Percentiles rank a stretch among this genome's conserved stretches.
These are phyloP conservation scores for Mormoops blainvillei DNA, from an alignment of 2,113 vertebrate species.

Conservation along the genomic window DNA sequence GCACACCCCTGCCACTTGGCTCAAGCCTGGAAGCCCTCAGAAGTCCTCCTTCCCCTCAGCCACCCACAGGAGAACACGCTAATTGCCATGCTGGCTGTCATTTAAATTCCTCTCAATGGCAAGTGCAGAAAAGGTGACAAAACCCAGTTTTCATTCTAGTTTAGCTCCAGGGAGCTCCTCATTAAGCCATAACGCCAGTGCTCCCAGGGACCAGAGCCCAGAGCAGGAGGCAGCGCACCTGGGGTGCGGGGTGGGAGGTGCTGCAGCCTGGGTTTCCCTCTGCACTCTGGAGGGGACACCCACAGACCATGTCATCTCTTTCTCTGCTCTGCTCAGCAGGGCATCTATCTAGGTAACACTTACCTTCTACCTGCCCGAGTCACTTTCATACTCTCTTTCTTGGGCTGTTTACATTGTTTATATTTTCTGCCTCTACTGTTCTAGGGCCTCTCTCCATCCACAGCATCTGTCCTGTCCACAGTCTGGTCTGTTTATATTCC, in stretches of 20 bases:
- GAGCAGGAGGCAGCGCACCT: background rate
- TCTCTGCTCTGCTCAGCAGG: background rate
- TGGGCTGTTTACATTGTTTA: slow-evolving; percentile 9
- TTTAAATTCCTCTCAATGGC: slow-evolving; percentile 37
- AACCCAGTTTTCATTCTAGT: background rate
- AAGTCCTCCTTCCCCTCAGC: background rate
- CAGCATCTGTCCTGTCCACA: background rate
- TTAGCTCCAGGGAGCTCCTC: slow-evolving; percentile 33
- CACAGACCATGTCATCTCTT: background rate
- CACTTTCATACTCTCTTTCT: slow-evolving; percentile 15
- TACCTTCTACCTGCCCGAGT: background rate
- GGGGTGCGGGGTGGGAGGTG: too few relatives aligned
- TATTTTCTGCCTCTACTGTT: slow-evolving; percentile 21
- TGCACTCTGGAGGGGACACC: background rate
- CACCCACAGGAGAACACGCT: background rate
- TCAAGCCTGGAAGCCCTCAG: background rate
- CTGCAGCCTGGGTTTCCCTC: accelerated
- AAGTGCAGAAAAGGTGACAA: slow-evolving; percentile 6
- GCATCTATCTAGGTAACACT: background rate
- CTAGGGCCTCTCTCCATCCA: background rate
- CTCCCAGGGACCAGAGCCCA: background rate
- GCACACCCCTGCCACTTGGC: background rate
- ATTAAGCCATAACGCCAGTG: background rate
- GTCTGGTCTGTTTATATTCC: slow-evolving; percentile 52
- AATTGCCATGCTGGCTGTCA: background rate